phyloP scores from a whole-genome alignment of 2,888 invertebrate genomes.

The Nebria brevicollis region DNA sequence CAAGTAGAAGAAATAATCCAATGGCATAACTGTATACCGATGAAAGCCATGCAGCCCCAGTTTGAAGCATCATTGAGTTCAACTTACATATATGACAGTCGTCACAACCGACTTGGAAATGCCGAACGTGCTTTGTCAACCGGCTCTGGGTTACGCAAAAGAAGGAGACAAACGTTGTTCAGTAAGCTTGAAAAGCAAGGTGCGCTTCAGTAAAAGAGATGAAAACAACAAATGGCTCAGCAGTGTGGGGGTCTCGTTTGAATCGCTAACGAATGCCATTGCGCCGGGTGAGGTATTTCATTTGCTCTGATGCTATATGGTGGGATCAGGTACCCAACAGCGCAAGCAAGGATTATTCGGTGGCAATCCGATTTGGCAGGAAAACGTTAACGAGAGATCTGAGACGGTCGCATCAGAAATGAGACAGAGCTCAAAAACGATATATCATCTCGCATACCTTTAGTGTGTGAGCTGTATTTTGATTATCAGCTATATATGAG shows the following conservation, averaged over 20 bases:
- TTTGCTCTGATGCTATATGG: background rate
- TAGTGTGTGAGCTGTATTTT: too few species aligned
- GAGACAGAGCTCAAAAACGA: background rate
- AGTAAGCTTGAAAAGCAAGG: background rate
- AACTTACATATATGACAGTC: background rate
- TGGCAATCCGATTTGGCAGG: background rate
- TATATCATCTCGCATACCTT: too few species aligned
- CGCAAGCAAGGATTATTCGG: background rate
- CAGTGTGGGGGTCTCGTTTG: background rate
- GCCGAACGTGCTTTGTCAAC: slow-evolving; percentile 11
- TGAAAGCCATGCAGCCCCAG: background rate
- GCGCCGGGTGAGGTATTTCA: background rate
- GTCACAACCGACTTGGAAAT: slow-evolving; percentile 7
- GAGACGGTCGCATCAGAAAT: background rate
- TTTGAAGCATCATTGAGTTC: slow-evolving; percentile 8
- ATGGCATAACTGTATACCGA: background rate
- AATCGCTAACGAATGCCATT: background rate
- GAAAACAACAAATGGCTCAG: background rate
- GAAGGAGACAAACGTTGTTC: background rate
- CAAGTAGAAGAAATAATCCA: background rate
- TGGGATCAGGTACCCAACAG: background rate
- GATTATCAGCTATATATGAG: too few species aligned
- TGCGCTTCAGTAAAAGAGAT: background rate
- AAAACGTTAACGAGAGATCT: slow-evolving; percentile 1
- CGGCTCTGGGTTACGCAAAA: background rate